These are phyloP conservation scores for Drosophila lacertosa DNA, from an alignment of 1,140 invertebrate genomes.

Conservation along the genomic window DNA sequence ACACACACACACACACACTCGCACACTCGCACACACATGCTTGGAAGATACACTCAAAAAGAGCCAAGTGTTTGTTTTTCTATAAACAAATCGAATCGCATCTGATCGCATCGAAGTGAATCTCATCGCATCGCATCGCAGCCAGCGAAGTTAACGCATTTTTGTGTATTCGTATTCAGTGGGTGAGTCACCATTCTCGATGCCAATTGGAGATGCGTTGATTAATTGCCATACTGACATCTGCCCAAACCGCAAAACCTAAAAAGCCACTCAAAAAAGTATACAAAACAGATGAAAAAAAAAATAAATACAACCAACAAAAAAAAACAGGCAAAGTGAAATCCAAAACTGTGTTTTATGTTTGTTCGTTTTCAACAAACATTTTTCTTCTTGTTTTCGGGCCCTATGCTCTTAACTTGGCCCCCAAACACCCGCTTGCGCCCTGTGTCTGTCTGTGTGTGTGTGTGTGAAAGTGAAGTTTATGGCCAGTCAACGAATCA, in stretches of 20 bases:
- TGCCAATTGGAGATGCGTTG: constrained; percentile 67
- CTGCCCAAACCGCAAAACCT: constrained; percentile 70
- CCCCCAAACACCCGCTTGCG: not conserved
- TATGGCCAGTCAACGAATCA: constrained; percentile 43
- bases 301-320: constrained; percentile 4
- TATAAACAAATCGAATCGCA: constrained; percentile 70
- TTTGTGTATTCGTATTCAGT: constrained; percentile 15
- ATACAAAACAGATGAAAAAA: constrained; percentile 9
- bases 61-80: constrained; percentile 77
- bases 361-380: constrained; percentile 77
- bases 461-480: constrained; percentile 54
- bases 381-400: constrained; percentile 61
- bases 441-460: constrained; percentile 28
- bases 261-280: constrained; percentile 51
- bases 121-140: constrained; percentile 3
- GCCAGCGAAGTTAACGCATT: constrained; percentile 33
- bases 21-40: constrained; percentile 5
- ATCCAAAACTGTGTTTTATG: constrained; percentile 67
- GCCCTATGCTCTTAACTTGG: constrained; percentile 2
- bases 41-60: constrained; percentile 7
- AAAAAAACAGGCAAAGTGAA: constrained; percentile 64
- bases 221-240: constrained; percentile 76
- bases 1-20: constrained; percentile 33
- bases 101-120: constrained; percentile 31
- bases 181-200: constrained; percentile 44